A percentile compares a stretch with the other conserved stretches of the same genome.
These are phyloP conservation scores for Charadrius vociferus DNA, from an alignment of 2,113 vertebrate species.

Conservation along the genomic window DNA sequence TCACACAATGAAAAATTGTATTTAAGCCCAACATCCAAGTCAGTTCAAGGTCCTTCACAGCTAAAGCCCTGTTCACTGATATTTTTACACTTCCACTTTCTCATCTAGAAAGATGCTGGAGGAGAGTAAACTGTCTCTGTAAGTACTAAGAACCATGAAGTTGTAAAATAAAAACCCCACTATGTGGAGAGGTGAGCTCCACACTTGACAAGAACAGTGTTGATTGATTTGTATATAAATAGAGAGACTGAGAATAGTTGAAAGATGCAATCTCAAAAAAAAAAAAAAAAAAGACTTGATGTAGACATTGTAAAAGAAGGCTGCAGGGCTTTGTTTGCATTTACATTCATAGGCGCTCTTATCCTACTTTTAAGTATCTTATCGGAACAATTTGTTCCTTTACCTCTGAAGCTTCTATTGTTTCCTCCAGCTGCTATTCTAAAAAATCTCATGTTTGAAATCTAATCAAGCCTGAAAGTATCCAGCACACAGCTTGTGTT, in stretches of 20 bases:
- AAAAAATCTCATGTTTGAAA: conserved; percentile 8
- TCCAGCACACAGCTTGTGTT: background rate
- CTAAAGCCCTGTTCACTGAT: background rate
- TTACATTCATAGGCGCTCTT: background rate
- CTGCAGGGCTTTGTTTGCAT: conserved; percentile 16
- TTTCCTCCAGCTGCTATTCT: conserved; percentile 15
- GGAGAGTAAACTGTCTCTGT: background rate
- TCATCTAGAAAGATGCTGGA: background rate
- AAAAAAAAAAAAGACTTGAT: background rate
- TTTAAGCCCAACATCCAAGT: background rate
- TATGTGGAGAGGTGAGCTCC: background rate
- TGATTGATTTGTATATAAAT: background rate
- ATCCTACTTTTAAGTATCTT: background rate
- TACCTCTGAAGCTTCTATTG: background rate
- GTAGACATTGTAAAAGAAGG: background rate
- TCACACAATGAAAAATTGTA: background rate
- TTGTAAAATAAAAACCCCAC: background rate
- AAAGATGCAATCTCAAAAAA: background rate
- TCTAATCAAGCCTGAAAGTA: conserved; percentile 24
- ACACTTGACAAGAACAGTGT: background rate
- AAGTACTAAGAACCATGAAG: background rate
- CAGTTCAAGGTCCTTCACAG: background rate
- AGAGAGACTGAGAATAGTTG: background rate
- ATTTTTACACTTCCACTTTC: background rate
- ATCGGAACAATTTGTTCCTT: conserved; percentile 18